Base-by-base conservation (phyloP, 2,113 vertebrate genomes). In the Harpagus bidentatus region DNA sequence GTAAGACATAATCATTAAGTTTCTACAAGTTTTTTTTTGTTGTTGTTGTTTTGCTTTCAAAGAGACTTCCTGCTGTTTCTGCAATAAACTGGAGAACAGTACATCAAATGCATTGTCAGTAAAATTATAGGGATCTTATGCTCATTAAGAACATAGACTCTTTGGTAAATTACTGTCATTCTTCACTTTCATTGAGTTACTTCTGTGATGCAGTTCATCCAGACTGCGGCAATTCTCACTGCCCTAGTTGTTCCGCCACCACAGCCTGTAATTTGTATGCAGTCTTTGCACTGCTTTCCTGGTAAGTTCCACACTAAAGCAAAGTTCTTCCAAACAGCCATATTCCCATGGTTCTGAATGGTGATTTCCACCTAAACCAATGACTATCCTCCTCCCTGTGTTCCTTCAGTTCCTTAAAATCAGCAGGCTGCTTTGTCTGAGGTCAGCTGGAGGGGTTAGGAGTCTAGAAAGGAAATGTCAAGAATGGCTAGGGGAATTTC, bases 101-200 rank as follows among this genome's bases (percentile, higher is more conserved):
- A 86, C 69, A 67, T 93, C 90, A 95, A 78, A 84, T 65, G 25
- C 56, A 63, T 48, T 95, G 86, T 78, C 81, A 85, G 88, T 83
- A 92, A 91, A 95, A 96, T 93, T 92, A 88, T 5, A 87, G 88
- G 78, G 67, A 96, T 86, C 69, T 94, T 66, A 78, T 2, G 15
- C 91, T 92, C 86, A 92, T 96, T 96, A 91, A 91, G 92, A 77
- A 63, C 84, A 86, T 53, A 94, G 80, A 82, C 88, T 93, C 84
- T 65, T 73, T 38, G 47, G 85, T 86, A 97, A 97, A 95, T 97
- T 95, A 92, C 90, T 83, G 66, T 87, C 79, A 87, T 92, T 84
- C 94, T 88, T 97, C 74, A 94, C 81, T 96, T 97, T 93, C 90
- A 66, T 31, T 82, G 90, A 89, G 72, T 73, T 90, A 77, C 67